These are phyloP conservation scores for Trichonephila clavata DNA, from an alignment of 1,140 invertebrate species.

Conservation along the genomic window DNA sequence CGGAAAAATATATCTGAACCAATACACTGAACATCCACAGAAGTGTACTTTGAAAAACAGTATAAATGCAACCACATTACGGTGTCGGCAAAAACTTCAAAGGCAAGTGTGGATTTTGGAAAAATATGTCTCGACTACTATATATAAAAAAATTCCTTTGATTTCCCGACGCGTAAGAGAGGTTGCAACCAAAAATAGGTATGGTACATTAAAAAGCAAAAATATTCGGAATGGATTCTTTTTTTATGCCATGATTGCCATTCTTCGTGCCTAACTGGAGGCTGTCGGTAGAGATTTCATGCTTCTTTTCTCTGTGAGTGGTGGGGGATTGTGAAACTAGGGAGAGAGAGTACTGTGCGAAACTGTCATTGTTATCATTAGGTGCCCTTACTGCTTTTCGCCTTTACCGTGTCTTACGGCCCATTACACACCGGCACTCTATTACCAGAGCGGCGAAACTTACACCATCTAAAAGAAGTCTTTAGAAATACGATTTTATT, in stretches of 20 bases:
- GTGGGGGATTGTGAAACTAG: neutral
- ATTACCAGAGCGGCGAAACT: constrained; percentile 43
- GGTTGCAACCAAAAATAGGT: constrained; percentile 40
- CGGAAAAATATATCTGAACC: neutral
- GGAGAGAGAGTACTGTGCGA: constrained; percentile 1
- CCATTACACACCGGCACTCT: constrained; percentile 44
- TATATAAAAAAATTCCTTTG: neutral
- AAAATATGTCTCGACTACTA: neutral
- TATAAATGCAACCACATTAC: neutral
- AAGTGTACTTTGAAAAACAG: neutral
- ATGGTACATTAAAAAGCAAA: constrained; percentile 13
- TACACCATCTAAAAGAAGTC: constrained; percentile 60
- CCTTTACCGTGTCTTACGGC: constrained; percentile 40
- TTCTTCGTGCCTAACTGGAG: constrained; percentile 52
- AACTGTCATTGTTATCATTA: constrained; percentile 60
- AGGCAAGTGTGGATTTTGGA: neutral
- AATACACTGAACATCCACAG: neutral
- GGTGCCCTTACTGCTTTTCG: constrained; percentile 30
- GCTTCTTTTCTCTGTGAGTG: constrained; percentile 55
- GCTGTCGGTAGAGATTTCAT: constrained; percentile 57
- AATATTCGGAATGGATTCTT: neutral
- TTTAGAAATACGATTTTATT: constrained; percentile 13
- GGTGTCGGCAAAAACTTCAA: neutral
- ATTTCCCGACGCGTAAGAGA: constrained; percentile 10
- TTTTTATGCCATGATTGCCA: constrained; percentile 39